Conservation (phyloP, 2,888 invertebrate species). For the Kuschelorhynchus macadamiae region DNA sequence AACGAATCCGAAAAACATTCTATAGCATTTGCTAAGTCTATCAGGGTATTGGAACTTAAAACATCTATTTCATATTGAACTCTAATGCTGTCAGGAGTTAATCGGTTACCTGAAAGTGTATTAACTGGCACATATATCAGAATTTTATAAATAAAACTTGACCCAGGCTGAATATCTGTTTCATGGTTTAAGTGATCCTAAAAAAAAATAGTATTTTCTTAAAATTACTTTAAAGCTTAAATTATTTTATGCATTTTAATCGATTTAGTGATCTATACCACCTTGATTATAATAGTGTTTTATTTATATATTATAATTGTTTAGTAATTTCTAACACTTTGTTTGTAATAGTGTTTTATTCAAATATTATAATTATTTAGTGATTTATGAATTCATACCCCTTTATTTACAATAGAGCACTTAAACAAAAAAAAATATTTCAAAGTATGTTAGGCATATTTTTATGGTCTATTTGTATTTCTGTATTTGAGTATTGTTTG, state of each 20-base stretch:
- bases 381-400: too few species aligned
- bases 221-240: neutral
- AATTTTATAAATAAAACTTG: conserved; percentile 56
- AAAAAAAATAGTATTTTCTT: conserved; percentile 5
- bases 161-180: conserved; percentile 54
- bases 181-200: conserved; percentile 4
- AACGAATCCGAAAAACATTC: conserved; percentile 80
- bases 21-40: conserved; percentile 82
- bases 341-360: too few species aligned
- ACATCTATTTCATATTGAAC: conserved; percentile 75
- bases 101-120: conserved; percentile 46
- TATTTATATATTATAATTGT: too few species aligned
- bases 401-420: too few species aligned
- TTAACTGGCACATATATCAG: conserved; percentile 56
- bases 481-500: too few species aligned
- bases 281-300: too few species aligned
- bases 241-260: neutral
- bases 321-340: too few species aligned
- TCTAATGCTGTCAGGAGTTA: conserved; percentile 62
- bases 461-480: too few species aligned
- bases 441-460: too few species aligned
- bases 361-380: too few species aligned
- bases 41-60: conserved; percentile 78
- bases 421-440: too few species aligned
- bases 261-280: too few species aligned